These are phyloP conservation scores for Mesorhabditis spiculigera DNA, from an alignment of 2,888 invertebrate genomes.

Conservation along the genomic window DNA sequence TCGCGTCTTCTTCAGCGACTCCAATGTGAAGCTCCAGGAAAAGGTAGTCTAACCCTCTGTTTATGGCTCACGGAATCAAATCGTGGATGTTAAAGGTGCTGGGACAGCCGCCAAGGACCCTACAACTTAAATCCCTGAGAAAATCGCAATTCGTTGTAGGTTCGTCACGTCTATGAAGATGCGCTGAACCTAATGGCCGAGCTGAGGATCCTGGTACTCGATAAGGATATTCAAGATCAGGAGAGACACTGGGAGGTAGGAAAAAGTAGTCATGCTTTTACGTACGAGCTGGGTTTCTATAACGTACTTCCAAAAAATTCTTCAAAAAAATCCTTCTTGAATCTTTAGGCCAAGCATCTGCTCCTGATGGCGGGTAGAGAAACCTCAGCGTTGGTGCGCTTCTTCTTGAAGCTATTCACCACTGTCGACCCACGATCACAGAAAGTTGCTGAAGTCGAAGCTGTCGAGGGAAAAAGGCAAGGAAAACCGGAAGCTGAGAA, in stretches of 20 bases:
- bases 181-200: conserved; percentile 4
- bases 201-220: not conserved
- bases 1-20: conserved; percentile 5
- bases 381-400: not conserved
- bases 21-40: not conserved
- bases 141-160: not conserved
- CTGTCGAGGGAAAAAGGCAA: not conserved
- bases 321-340: too few species aligned
- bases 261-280: too few species aligned
- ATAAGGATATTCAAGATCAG: not conserved
- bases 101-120: not conserved
- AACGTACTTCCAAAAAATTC: too few species aligned
- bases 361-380: not conserved
- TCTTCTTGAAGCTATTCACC: not conserved
- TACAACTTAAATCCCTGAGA: not conserved
- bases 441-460: not conserved
- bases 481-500: not conserved
- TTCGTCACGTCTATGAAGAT: conserved; percentile 1
- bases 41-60: not conserved
- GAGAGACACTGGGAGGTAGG: conserved; percentile 2
- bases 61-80: not conserved
- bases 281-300: not conserved
- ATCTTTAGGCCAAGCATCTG: conserved; percentile 4
- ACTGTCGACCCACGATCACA: not conserved
- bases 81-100: not conserved